Evolutionary conservation across 1,140 invertebrate genomes (phyloP), one percentile per base, ranked within the genome.

Genomic region (Asobara japonica): DNA sequence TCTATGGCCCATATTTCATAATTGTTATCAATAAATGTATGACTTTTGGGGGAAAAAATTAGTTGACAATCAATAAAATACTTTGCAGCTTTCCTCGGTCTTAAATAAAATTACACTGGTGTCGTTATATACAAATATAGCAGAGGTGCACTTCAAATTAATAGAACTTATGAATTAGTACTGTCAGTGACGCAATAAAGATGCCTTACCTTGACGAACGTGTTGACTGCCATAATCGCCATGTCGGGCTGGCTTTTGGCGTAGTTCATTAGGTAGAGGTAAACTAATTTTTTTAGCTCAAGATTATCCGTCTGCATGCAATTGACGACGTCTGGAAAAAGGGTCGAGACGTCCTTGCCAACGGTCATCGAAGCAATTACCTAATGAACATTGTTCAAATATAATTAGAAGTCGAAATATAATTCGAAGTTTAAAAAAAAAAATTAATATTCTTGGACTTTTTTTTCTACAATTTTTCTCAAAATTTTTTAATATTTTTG

Each of bases 301-400:
- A 99, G 89, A 88, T 99, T 99, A 85, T 99, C 98, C 7, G 98
- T 99, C 88, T 99, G 98, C 98, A 99, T 99, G 84, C 98, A 99
- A 86, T 99, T 99, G 25, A 99, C 97, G 29, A 99, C 98, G 88
- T 99, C 98, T 6, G 98, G 97, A 86, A 99, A 99, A 1, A 99
- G 88, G 8, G 97, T 97, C 3, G 95, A 96, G 0, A 96, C 95
- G 92, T 96, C 95, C 89, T 97, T 96, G 36, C 98, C 98, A 69
- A 99, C 98, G 25, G 98, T 99, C 98, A 99, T 99, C 75, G 97
- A 99, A 70, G 98, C 98, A 85, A 99, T 99, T 0, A 99, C 98
- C 94, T 94, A 76, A 60, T 64, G 6, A 1, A 70, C 25, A 41
- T 29, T 36, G n/a, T n/a, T n/a, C n/a, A n/a, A n/a, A n/a, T n/a